Conservation (phyloP, 1,140 invertebrate species). For the Musca vetustissima region DNA sequence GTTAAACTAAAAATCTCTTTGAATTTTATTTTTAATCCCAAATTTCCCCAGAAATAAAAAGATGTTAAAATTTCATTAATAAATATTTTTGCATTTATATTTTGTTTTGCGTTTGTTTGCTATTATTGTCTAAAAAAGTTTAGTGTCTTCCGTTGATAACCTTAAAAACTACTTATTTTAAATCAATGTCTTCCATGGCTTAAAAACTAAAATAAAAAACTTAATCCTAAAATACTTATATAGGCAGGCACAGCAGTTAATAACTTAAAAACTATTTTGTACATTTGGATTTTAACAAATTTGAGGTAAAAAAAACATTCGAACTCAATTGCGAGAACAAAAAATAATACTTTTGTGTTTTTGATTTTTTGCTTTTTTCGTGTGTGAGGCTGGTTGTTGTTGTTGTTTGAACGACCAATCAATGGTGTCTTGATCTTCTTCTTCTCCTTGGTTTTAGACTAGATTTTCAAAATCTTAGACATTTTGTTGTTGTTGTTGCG, state of each 20-base stretch:
- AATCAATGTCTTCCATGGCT: conserved; percentile 51
- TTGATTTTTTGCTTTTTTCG: too few relatives aligned
- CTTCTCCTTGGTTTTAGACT: conserved; percentile 32
- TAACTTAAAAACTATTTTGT: conserved; percentile 35
- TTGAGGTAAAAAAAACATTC: background rate
- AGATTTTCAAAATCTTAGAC: conserved; percentile 27
- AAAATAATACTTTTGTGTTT: conserved; percentile 46
- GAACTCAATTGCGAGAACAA: conserved; percentile 19
- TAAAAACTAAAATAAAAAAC: conserved; percentile 34
- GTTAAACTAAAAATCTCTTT: too few relatives aligned
- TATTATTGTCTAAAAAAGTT: conserved; percentile 34
- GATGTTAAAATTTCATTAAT: background rate
- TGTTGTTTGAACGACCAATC: too few relatives aligned
- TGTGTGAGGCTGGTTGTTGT: background rate
- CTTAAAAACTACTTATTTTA: conserved; percentile 38
- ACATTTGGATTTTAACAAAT: conserved; percentile 22
- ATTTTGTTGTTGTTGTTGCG: background rate
- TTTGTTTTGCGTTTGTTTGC: background rate
- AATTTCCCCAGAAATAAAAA: background rate
- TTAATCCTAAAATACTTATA: conserved; percentile 32
- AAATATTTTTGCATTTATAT: conserved; percentile 5
- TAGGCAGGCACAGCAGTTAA: conserved; percentile 39
- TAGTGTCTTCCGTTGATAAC: conserved; percentile 45
- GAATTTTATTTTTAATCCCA: too few relatives aligned
- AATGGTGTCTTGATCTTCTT: conserved; percentile 31